Conservation (phyloP, 2,113 vertebrate species). For the Bombycilla garrulus region DNA sequence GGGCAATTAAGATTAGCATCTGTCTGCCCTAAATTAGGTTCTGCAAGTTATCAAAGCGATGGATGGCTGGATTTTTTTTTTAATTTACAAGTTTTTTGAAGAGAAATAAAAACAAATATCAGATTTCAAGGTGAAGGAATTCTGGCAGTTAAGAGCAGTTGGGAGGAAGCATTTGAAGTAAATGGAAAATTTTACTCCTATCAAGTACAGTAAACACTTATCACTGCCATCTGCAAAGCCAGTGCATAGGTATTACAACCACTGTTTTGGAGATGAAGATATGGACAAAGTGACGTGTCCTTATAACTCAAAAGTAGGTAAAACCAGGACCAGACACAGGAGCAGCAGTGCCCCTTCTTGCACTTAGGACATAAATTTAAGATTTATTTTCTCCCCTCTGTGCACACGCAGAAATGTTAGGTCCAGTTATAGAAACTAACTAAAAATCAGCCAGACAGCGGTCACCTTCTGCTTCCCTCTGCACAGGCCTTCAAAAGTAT, state of each 20-base stretch:
- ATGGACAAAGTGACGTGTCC: background rate
- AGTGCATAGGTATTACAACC: background rate
- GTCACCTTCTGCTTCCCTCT: background rate
- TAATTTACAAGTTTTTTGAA: background rate
- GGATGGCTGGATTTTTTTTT: background rate
- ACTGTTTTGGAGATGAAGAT: background rate
- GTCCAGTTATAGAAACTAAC: background rate
- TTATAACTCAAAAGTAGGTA: background rate
- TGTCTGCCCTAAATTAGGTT: background rate
- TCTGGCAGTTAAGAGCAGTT: background rate
- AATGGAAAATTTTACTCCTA: background rate
- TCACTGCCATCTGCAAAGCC: background rate
- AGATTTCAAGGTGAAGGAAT: background rate
- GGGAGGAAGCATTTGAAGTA: background rate
- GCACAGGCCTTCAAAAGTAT: background rate
- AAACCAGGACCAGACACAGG: background rate
- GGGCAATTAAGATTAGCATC: background rate
- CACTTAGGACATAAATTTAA: background rate
- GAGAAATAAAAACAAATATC: background rate
- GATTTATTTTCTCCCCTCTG: background rate
- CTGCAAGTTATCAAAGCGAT: background rate
- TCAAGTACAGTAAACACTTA: background rate
- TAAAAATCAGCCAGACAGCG: background rate
- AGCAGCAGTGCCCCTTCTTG: background rate
- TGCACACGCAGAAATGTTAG: background rate